Evolutionary conservation across 1,140 invertebrate species (phyloP).

Genomic region (Brachionus manjavacas): DNA sequence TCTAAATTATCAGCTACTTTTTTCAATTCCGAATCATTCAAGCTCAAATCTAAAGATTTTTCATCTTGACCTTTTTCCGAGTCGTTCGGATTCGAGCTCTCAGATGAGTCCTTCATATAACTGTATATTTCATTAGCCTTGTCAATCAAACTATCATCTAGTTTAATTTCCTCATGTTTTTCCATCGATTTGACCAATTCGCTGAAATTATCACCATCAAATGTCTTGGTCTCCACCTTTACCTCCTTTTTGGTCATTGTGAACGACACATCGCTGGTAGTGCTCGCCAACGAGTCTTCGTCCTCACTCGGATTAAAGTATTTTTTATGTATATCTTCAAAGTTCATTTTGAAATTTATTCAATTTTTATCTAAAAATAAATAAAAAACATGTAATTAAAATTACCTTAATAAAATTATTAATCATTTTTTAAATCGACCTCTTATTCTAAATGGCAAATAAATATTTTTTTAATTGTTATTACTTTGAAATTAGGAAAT

Average conservation of each 20-base stretch:
- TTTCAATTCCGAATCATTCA: not conserved
- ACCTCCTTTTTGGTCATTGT: not conserved
- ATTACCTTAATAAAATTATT: not conserved
- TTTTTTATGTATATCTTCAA: slow-evolving; percentile 17
- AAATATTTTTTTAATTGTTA: not conserved
- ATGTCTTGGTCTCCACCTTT: not conserved
- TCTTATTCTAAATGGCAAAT: not conserved
- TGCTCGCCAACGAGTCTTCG: not conserved
- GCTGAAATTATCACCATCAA: not conserved
- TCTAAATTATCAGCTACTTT: slow-evolving; percentile 16
- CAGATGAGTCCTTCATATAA: not conserved
- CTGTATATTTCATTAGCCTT: not conserved
- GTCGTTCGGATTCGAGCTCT: not conserved
- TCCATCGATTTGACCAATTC: slow-evolving; percentile 9
- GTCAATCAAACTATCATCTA: slow-evolving; percentile 4
- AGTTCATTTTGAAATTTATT: slow-evolving; percentile 2
- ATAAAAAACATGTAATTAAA: not conserved
- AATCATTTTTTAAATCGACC: not conserved
- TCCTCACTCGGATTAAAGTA: slow-evolving; percentile 10
- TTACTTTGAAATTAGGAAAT: not conserved
- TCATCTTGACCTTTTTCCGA: not conserved
- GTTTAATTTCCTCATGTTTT: not conserved
- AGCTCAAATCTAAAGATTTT: not conserved
- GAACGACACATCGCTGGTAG: not conserved
- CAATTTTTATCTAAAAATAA: not conserved